phyloP scores from a whole-genome alignment of 2,888 invertebrate species.

The Polymixis flavicincta region DNA sequence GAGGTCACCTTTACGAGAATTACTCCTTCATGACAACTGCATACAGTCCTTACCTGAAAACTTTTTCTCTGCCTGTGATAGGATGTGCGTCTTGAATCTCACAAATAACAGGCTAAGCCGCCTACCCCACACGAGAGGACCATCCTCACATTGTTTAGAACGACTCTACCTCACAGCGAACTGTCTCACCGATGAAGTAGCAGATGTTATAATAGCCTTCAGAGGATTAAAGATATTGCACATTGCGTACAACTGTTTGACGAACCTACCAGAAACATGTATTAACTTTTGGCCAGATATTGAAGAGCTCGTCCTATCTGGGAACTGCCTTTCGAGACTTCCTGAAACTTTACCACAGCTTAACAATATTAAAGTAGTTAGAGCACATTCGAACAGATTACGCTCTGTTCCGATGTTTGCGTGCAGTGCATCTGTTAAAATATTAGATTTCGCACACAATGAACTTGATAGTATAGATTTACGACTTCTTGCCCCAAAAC shows the following conservation, averaged over 20 bases:
- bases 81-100: constrained; percentile 93
- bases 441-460: constrained; percentile 96
- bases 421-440: constrained; percentile 93
- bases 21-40: constrained; percentile 95
- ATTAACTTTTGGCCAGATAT: constrained; percentile 94
- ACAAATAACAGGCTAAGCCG: constrained; percentile 94
- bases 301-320: constrained; percentile 95
- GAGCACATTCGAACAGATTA: constrained; percentile 95
- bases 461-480: constrained; percentile 95
- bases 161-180: constrained; percentile 94
- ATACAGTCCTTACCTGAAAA: constrained; percentile 94
- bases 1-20: constrained; percentile 92
- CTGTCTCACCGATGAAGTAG: constrained; percentile 93
- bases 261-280: constrained; percentile 93
- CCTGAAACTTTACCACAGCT: constrained; percentile 94
- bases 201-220: constrained; percentile 92
- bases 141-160: constrained; percentile 92
- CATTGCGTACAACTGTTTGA: constrained; percentile 95
- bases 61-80: constrained; percentile 93
- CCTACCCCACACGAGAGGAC: constrained; percentile 92
- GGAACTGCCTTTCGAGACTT: constrained; percentile 94
- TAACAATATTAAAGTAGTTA: constrained; percentile 93
- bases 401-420: constrained; percentile 94
- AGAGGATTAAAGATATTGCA: constrained; percentile 93
- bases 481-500: constrained; percentile 94